Conservation (phyloP, 2,113 vertebrate genomes). For the Caranx ignobilis region DNA sequence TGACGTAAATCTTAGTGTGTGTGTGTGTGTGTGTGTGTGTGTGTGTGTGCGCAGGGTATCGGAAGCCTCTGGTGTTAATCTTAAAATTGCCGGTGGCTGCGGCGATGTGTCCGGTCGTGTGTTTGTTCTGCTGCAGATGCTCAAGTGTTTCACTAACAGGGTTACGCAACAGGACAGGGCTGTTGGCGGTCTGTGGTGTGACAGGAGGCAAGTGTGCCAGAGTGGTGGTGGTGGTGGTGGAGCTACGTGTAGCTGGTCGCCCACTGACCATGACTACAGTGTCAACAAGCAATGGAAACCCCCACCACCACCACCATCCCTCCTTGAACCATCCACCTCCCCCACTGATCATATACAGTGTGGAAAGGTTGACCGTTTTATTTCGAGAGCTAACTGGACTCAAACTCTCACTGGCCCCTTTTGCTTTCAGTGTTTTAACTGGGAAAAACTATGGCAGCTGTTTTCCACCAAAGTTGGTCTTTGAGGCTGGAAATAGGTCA, state of each 20-base stretch:
- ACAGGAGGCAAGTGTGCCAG: slow-evolving; percentile 39
- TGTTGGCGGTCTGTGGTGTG: slow-evolving; percentile 40
- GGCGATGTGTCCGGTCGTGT: slow-evolving; percentile 23
- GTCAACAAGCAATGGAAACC: neutral
- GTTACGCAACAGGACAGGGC: slow-evolving; percentile 54
- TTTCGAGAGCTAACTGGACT: too few species aligned
- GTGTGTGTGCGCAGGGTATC: neutral
- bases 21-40: neutral
- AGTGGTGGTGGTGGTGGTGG: neutral
- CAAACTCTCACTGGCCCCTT: too few species aligned
- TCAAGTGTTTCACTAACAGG: slow-evolving; percentile 47
- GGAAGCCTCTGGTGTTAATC: slow-evolving; percentile 4
- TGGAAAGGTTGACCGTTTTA: too few species aligned
- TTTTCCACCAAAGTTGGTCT: too few species aligned
- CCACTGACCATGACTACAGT: neutral
- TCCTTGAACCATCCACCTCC: too few species aligned
- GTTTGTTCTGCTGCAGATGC: slow-evolving; percentile 29
- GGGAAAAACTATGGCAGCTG: too few species aligned
- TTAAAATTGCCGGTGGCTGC: slow-evolving; percentile 40
- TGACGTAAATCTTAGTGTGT: neutral
- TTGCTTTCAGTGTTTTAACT: too few species aligned
- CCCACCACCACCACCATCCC: too few species aligned
- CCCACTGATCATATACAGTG: too few species aligned
- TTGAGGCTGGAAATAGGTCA: too few species aligned
- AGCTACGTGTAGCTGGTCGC: neutral